Conservation (phyloP, 1,140 invertebrate species). For the Lordiphosa mommai region DNA sequence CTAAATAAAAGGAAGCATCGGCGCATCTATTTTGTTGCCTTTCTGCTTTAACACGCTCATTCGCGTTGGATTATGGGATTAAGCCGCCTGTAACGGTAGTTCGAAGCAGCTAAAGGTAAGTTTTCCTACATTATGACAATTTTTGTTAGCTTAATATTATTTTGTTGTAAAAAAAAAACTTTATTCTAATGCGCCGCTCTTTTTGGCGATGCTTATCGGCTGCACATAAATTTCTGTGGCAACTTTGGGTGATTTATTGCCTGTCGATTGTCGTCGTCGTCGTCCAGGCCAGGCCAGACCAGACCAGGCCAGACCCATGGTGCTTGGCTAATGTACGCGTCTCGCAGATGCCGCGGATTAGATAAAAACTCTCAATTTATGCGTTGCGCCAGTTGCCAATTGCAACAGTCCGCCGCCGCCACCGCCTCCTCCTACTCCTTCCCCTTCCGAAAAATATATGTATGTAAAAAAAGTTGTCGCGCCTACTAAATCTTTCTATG, state of each 20-base stretch:
- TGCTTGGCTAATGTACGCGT: constrained; percentile 64
- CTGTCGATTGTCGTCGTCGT: constrained; percentile 71
- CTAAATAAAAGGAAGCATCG: constrained; percentile 52
- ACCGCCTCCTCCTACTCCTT: background rate
- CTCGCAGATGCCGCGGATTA: constrained; percentile 75
- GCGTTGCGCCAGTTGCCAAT: constrained; percentile 75
- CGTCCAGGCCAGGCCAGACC: constrained; percentile 22
- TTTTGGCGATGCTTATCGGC: constrained; percentile 68
- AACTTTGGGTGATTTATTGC: constrained; percentile 77
- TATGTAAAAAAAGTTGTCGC: constrained; percentile 55
- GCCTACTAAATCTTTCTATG: constrained; percentile 54
- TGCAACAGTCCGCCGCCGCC: constrained; percentile 25
- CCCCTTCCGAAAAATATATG: background rate
- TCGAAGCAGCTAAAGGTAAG: constrained; percentile 1
- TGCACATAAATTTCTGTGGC: constrained; percentile 75
- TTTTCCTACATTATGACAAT: background rate
- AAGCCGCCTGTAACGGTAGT: constrained; percentile 66
- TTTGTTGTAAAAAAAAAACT: constrained; percentile 25
- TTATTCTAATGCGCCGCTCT: constrained; percentile 66
- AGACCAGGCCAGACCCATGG: constrained; percentile 41
- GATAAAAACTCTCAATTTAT: constrained; percentile 77
- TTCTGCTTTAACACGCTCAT: constrained; percentile 59
- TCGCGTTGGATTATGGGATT: constrained; percentile 76
- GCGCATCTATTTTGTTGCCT: constrained; percentile 40
- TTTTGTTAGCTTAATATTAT: background rate